Base-by-base conservation (phyloP, 2,113 vertebrate species). In the Daubentonia madagascariensis region DNA sequence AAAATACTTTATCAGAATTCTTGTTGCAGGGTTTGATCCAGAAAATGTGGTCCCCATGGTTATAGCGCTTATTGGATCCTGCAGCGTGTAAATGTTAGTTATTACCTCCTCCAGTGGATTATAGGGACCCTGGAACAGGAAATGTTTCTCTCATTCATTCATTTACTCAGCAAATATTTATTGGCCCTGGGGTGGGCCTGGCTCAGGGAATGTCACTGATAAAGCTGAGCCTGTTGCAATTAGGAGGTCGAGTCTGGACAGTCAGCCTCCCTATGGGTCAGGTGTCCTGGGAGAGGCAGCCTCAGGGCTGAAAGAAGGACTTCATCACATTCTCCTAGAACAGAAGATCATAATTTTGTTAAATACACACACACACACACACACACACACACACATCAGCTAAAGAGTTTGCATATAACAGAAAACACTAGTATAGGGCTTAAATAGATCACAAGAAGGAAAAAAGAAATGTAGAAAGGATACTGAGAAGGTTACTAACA, bases 121-220 rank as follows among this genome's bases (percentile, higher is more conserved):
- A n/a, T 0, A n/a, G 48, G 63, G 70, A 40, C 40, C 68, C 16
- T 9, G 4, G 2, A 43, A 50, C 43, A 73, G 43, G 52, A 45
- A 87, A 11, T 5, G 3, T n/a, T 78, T 45, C 9, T 17, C 75
- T 57, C 20, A 5, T 35, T 35, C 57, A 68, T 88, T 59, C 12
- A 0, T 81, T 89, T 85, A 76, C 80, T 93, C 37, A n/a, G 50
- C 80, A 92, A 75, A 63, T 37, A 57, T 80, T 48, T 65, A 35
- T 81, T 50, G 25, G 43, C 32, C 43, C 23, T 92, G 43, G 52
- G 14, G 35, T 37, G 75, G 43, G 48, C 32, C 63, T 43, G 40
- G 23, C 18, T 59, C 17, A 9, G 57, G 40, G 25, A 57, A 59
- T 1, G n/a, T 50, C n/a, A 16, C n/a, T 3, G 1, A 22, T 17